These are phyloP conservation scores for Panthera uncia DNA, from an alignment of 2,113 vertebrate genomes.

Conservation along the genomic window DNA sequence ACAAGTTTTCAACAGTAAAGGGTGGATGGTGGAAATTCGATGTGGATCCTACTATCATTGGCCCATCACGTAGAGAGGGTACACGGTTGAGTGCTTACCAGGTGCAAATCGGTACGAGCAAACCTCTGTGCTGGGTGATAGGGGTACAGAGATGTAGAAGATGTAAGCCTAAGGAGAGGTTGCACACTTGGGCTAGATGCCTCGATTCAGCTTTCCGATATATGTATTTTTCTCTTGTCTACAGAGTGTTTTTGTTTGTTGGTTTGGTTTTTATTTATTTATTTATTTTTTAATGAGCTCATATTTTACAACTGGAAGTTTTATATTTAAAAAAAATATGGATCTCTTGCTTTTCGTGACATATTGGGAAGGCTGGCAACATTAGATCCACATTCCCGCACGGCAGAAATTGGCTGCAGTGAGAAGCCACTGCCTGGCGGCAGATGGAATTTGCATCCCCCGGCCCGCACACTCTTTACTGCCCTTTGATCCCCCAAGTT, in stretches of 20 bases:
- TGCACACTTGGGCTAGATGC: background rate
- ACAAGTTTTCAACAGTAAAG: constrained; percentile 40
- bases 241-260: background rate
- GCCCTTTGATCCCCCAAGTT: background rate
- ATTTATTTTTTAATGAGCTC: background rate
- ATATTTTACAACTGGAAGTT: background rate
- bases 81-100: background rate
- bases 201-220: background rate
- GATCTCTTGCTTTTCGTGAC: background rate
- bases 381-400: background rate
- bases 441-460: background rate
- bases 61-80: background rate
- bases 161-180: background rate
- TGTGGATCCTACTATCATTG: background rate
- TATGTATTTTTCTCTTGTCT: background rate
- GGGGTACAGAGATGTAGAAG: background rate
- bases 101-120: background rate
- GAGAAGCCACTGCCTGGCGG: background rate
- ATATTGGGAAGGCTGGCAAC: background rate
- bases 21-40: background rate
- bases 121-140: background rate
- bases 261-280: background rate
- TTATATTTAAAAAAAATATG: background rate
- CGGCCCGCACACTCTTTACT: background rate
- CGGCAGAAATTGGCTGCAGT: background rate